A percentile compares a stretch with the other conserved stretches of the same genome.
Evolutionary conservation across 2,888 invertebrate species (phyloP).

Genomic region (Pinctada fucata): DNA sequence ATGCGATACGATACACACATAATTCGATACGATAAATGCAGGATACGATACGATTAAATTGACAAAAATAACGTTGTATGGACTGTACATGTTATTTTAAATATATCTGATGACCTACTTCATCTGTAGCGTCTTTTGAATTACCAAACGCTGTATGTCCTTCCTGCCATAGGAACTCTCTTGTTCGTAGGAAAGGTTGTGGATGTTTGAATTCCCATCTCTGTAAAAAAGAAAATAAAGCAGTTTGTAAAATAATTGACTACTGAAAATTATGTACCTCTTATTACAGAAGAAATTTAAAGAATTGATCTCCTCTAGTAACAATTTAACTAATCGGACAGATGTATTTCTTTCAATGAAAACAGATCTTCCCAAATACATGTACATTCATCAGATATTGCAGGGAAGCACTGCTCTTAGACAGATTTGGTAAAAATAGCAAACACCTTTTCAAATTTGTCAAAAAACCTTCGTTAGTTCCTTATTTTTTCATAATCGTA

Average conservation of each 20-base stretch:
- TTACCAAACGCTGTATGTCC: slow-evolving; percentile 96
- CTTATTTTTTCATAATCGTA: too few species aligned
- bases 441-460: too few species aligned
- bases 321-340: not conserved
- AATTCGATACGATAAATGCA: too few species aligned
- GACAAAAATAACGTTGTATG: too few species aligned
- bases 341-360: not conserved
- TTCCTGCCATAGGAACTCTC: slow-evolving; percentile 99
- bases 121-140: slow-evolving; percentile 89
- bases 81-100: too few species aligned
- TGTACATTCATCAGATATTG: too few species aligned
- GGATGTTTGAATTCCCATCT: slow-evolving; percentile 99
- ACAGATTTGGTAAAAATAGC: too few species aligned
- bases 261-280: not conserved
- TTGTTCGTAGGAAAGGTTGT: slow-evolving; percentile 96
- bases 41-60: too few species aligned
- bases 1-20: too few species aligned
- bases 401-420: too few species aligned
- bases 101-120: slow-evolving; percentile 81
- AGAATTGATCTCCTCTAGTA: not conserved
- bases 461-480: too few species aligned
- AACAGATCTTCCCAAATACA: too few species aligned
- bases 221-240: slow-evolving; percentile 79
- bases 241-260: not conserved
- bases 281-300: not conserved